Base-by-base conservation (phyloP, 2,888 invertebrate genomes). In the Archips crataeganus region DNA sequence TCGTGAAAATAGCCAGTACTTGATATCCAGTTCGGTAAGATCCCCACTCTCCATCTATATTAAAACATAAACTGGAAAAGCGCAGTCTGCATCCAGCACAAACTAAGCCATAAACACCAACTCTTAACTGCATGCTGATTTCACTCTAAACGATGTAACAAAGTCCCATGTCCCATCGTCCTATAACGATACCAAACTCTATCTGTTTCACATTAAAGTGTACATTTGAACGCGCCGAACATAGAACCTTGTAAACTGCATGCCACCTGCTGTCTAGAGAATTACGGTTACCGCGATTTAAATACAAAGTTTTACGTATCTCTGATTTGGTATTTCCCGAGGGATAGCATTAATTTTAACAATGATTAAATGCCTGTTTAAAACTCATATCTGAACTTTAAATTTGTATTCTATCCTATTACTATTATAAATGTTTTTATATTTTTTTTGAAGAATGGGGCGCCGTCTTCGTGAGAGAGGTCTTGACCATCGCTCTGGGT, bases 101-200 rank as follows among this genome's bases (percentile, higher is more conserved):
- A 63, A 47, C 34, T 6, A 54, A 15, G 3, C 49, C 49, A 49
- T 49, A 49, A 49, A 49, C 49, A 49, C 11, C 32, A 34, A 34
- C 15, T 15, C 45, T n/a, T 15, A 11, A 63, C 63, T 63, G 47
- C 32, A 63, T 32, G 13, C 47, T 63, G 63, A 63, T 63, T 63
- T 63, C 47, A 9, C 63, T 36, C 42, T 9, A 32, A 15, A 15
- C 15, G 2, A 8, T n/a, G 6, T n/a, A 4, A 13, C n/a, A 49
- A n/a, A 5, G 49, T 49, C 13, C 49, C 6, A 49, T n/a, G 49
- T 49, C n/a, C n/a, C n/a, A 49, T n/a, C 13, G n/a, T 3, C n/a
- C 5, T 0, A 49, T 6, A 13, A 1, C 49, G 3, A 49, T 5
- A 49, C 2, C 6, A 10, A 32, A 57, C 32, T 9, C 57, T 11